Evolutionary conservation across 2,888 invertebrate species (phyloP).

Genomic region (Leistus spinibarbis): DNA sequence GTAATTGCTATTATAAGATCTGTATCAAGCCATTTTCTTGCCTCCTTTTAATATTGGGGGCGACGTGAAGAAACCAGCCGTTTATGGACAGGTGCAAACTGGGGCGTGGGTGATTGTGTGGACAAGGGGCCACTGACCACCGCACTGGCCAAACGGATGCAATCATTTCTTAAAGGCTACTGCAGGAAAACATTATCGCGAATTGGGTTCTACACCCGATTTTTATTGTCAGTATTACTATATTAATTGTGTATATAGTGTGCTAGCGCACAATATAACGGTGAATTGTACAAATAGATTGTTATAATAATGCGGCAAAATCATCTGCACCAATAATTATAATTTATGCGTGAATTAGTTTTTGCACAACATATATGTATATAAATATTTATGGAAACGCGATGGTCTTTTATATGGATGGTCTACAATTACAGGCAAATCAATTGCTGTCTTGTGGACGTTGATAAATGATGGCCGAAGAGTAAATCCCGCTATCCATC

Average conservation of each 20-base stretch:
- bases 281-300: background rate
- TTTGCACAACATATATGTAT: constrained; percentile 4
- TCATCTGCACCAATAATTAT: background rate
- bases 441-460: constrained; percentile 33
- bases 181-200: too few species aligned
- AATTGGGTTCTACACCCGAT: too few species aligned
- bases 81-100: background rate
- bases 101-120: constrained; percentile 10
- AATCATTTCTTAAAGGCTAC: background rate
- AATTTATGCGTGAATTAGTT: constrained; percentile 34
- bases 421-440: constrained; percentile 33
- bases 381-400: constrained; percentile 37
- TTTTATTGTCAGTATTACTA: too few species aligned
- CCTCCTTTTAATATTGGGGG: background rate
- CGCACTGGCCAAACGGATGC: background rate
- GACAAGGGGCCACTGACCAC: constrained; percentile 14
- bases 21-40: background rate
- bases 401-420: constrained; percentile 6
- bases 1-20: constrained; percentile 4
- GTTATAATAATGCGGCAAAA: background rate
- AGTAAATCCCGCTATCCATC: constrained; percentile 28
- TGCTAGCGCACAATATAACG: background rate
- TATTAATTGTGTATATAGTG: background rate
- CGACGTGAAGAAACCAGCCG: background rate
- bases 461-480: constrained; percentile 22